A percentile compares a stretch with the other conserved stretches of the same genome.
phyloP scores from a whole-genome alignment of 2,113 vertebrate species.

The Thymallus thymallus region DNA sequence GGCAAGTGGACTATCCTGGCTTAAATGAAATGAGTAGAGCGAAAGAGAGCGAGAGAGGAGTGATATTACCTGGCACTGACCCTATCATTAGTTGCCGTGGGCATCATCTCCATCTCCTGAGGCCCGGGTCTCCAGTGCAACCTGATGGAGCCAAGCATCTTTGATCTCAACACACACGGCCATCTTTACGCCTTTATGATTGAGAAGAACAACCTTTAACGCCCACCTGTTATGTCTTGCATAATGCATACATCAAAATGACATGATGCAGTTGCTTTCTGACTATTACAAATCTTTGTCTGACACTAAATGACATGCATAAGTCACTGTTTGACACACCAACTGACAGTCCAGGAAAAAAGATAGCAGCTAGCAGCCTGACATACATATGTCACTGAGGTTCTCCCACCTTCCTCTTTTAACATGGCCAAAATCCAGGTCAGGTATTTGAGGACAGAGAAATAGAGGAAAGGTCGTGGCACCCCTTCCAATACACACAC shows the following conservation, averaged over 20 bases:
- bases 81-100: conserved; percentile 60
- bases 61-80: conserved; percentile 56
- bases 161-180: conserved; percentile 50
- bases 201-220: conserved; percentile 46
- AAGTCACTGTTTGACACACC: not conserved
- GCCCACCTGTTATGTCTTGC: too few species aligned
- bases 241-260: too few species aligned
- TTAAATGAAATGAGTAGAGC: too few species aligned
- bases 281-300: too few species aligned
- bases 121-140: conserved; percentile 43
- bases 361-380: not conserved
- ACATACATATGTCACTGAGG: not conserved
- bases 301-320: not conserved
- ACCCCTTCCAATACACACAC: conserved; percentile 30
- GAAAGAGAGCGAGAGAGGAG: not conserved
- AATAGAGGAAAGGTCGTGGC: conserved; percentile 22
- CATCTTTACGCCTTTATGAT: conserved; percentile 26
- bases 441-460: conserved; percentile 36
- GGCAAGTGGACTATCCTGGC: too few species aligned
- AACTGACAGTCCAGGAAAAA: conserved; percentile 1
- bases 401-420: conserved; percentile 8
- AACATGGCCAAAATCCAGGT: conserved; percentile 24
- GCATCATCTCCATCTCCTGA: conserved; percentile 51
- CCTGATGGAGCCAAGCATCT: too few species aligned
- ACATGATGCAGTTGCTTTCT: too few species aligned